Base-by-base conservation (phyloP, 1,140 invertebrate genomes). In the Orussus abietinus region DNA sequence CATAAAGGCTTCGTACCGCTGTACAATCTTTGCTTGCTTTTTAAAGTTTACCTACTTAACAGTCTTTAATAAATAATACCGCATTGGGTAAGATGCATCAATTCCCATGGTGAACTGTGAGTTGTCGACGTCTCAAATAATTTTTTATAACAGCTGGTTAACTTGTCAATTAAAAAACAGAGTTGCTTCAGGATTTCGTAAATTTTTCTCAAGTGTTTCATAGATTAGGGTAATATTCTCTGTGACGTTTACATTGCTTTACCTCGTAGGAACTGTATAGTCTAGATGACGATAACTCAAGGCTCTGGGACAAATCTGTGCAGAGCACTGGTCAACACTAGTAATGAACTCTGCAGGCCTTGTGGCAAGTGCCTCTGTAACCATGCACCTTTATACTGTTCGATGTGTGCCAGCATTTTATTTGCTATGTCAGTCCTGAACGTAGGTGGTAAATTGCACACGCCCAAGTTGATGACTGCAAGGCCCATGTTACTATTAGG, bases 351-450 rank as follows among this genome's bases (percentile, higher is more conserved):
- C 47, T 80, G 75, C 6, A 79, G 67, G 13, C 78, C 77, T 42
- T 77, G 72, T 4, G 75, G 72, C 38, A 76, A 63, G 51, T 80
- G 77, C 40, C 75, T 65, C 43, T 78, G 70, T 14, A 78, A 45
- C 78, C 78, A 80, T 5, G 77, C 69, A 14, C 76, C 75, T 50
- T 78, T 75, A 47, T 79, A 80, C 39, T 78, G 76, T 51, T 80
- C 78, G 29, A 76, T 78, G 20, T 78, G 66, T 26, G 76, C 73
- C n/a, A 80, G 52, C 60, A 80, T 68, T 59, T 79, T 82, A 57
- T 83, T 83, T n/a, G 81, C 81, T 49, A 83, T 69, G 47, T 83
- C 81, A 10, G 81, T 83, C 42, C 78, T 72, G 25, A 79, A 76
- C 12, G 80, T 82, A 7, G 79, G 75, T 21, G 78, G 75, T 3